Evolutionary conservation across 2,888 invertebrate species (phyloP).

Genomic region (Leucophenga maculata): DNA sequence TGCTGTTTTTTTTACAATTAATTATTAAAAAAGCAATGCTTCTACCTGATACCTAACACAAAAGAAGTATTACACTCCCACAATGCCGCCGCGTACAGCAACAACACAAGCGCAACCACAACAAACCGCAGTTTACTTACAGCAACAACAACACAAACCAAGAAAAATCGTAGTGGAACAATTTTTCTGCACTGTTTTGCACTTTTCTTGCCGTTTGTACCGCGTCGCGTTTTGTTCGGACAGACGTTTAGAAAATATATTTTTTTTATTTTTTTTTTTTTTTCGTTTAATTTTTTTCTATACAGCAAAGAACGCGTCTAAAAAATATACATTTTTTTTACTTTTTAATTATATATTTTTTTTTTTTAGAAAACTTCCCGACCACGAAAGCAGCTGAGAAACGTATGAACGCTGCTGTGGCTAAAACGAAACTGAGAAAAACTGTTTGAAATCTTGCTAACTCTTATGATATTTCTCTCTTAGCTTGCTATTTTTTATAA

Average conservation of each 20-base stretch:
- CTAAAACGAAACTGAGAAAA: slow-evolving; percentile 9
- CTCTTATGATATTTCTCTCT: background rate
- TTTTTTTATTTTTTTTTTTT: slow-evolving; percentile 7
- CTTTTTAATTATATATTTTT: slow-evolving; percentile 1
- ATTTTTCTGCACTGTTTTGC: background rate
- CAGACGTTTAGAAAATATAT: slow-evolving; percentile 15
- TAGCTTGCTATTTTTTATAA: background rate
- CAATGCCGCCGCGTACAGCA: background rate
- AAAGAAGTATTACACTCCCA: too few species aligned
- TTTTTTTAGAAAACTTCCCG: slow-evolving; percentile 11
- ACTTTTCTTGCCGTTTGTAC: background rate
- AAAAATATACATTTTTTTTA: slow-evolving; percentile 20
- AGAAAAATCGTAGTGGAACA: too few species aligned
- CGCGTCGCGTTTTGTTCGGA: background rate
- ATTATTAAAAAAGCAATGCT: too few species aligned
- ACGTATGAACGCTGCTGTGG: slow-evolving; percentile 11
- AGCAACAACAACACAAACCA: background rate
- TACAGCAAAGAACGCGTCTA: slow-evolving; percentile 7
- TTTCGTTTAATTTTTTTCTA: background rate
- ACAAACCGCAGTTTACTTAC: too few species aligned
- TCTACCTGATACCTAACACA: too few species aligned
- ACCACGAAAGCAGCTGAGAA: slow-evolving; percentile 2
- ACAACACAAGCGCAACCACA: background rate
- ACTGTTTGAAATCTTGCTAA: background rate
- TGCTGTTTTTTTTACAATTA: background rate